Evolutionary conservation across 2,888 invertebrate genomes (phyloP).

Genomic region (Andrena hattorfiana): DNA sequence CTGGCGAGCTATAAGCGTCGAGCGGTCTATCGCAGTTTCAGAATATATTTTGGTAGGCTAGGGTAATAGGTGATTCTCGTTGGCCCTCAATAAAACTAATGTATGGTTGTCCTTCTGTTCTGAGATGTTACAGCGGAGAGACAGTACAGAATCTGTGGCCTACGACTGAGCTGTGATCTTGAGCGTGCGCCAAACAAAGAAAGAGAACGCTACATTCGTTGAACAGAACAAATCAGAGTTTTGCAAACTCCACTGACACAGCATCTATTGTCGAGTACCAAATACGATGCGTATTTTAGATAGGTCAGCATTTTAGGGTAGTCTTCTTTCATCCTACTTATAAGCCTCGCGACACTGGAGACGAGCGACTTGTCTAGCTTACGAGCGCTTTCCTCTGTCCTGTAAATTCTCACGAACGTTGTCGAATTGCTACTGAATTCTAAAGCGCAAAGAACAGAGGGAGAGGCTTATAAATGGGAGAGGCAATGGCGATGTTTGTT

Average conservation of each 20-base stretch:
- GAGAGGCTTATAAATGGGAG: constrained; percentile 79
- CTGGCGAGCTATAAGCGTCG: constrained; percentile 73
- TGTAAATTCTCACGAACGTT: neutral
- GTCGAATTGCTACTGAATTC: neutral
- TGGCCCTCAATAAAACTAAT: constrained; percentile 85
- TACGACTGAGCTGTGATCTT: constrained; percentile 85
- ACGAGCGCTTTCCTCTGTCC: neutral
- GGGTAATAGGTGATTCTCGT: constrained; percentile 78
- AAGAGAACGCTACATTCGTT: constrained; percentile 84
- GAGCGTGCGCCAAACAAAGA: constrained; percentile 85
- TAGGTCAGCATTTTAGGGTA: constrained; percentile 85
- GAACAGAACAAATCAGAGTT: constrained; percentile 84
- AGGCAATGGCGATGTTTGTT: constrained; percentile 80
- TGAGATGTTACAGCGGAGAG: constrained; percentile 86
- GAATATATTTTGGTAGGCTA: constrained; percentile 77
- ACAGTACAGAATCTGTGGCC: constrained; percentile 85
- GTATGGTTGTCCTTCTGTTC: constrained; percentile 86
- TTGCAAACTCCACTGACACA: constrained; percentile 81
- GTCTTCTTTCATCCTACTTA: constrained; percentile 77
- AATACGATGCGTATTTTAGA: constrained; percentile 81
- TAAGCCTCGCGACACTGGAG: constrained; percentile 70
- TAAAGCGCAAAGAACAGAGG: neutral
- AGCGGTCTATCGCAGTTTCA: constrained; percentile 71
- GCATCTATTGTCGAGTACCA: constrained; percentile 82
- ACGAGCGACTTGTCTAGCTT: neutral